Conservation (phyloP, 2,113 vertebrate species). For the Oxyura jamaicensis region DNA sequence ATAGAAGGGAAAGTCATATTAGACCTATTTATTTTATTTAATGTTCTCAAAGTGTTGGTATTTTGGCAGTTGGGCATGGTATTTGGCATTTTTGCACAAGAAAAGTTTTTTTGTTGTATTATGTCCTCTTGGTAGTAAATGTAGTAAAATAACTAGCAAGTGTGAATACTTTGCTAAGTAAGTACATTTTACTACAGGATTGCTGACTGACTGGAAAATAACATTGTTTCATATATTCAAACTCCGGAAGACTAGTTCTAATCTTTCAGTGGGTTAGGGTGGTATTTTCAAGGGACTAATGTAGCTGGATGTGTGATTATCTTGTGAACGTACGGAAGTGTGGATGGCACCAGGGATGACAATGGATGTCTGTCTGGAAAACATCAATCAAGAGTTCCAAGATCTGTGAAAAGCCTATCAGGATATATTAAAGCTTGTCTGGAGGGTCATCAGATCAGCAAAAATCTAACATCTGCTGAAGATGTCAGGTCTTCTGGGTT, state of each 20-base stretch:
- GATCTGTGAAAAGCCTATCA: background rate
- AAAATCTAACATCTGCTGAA: background rate
- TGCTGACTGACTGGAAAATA: background rate
- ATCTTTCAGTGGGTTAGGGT: background rate
- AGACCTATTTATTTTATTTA: background rate
- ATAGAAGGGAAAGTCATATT: background rate
- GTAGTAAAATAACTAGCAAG: background rate
- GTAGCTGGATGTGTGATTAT: background rate
- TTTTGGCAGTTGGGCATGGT: background rate
- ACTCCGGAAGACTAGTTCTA: background rate
- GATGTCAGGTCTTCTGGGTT: background rate
- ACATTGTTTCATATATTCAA: background rate
- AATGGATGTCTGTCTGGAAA: background rate
- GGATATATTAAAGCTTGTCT: background rate
- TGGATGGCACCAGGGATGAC: background rate
- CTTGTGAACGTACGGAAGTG: background rate
- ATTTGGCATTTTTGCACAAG: background rate
- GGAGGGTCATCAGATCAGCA: background rate
- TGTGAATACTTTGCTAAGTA: background rate
- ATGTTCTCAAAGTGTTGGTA: background rate
- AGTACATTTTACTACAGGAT: background rate
- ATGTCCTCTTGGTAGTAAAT: background rate
- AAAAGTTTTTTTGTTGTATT: background rate
- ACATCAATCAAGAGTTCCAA: background rate
- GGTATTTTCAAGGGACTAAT: background rate